phyloP scores from a whole-genome alignment of 2,888 invertebrate genomes.

The Druceiella hillmani region DNA sequence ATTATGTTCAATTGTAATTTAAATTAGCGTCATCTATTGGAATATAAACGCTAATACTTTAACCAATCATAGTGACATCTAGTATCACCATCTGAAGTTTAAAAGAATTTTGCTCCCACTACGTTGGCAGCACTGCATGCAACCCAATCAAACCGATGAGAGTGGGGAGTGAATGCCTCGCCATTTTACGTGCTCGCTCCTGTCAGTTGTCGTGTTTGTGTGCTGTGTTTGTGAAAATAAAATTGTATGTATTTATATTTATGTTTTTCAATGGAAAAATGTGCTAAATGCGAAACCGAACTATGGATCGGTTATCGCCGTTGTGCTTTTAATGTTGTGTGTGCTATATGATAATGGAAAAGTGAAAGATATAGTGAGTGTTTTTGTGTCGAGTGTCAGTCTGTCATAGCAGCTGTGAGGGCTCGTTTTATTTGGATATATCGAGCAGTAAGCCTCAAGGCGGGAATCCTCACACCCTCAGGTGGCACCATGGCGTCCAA shows the following conservation, averaged over 20 bases:
- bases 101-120: constrained; percentile 4
- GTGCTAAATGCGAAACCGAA: constrained; percentile 47
- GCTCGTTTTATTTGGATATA: constrained; percentile 50
- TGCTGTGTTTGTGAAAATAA: constrained; percentile 52
- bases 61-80: too few species aligned
- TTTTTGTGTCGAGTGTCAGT: constrained; percentile 51
- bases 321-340: constrained; percentile 49
- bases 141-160: too few species aligned
- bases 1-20: too few species aligned
- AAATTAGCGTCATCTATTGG: constrained; percentile 30
- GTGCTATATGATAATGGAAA: constrained; percentile 49
- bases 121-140: too few species aligned
- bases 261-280: constrained; percentile 53
- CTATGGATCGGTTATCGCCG: constrained; percentile 49
- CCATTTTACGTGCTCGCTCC: constrained; percentile 52
- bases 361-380: constrained; percentile 50
- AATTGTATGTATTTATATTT: constrained; percentile 46
- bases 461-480: constrained; percentile 44
- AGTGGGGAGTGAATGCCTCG: constrained; percentile 40
- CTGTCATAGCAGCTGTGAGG: constrained; percentile 45
- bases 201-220: constrained; percentile 53
- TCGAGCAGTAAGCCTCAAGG: constrained; percentile 48
- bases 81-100: constrained; percentile 34
- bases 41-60: too few species aligned
- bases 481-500: constrained; percentile 66